Evolutionary conservation across 2,113 vertebrate genomes (phyloP), one percentile per base, ranked within the genome.

Genomic region (Monarcha castaneiventris): DNA sequence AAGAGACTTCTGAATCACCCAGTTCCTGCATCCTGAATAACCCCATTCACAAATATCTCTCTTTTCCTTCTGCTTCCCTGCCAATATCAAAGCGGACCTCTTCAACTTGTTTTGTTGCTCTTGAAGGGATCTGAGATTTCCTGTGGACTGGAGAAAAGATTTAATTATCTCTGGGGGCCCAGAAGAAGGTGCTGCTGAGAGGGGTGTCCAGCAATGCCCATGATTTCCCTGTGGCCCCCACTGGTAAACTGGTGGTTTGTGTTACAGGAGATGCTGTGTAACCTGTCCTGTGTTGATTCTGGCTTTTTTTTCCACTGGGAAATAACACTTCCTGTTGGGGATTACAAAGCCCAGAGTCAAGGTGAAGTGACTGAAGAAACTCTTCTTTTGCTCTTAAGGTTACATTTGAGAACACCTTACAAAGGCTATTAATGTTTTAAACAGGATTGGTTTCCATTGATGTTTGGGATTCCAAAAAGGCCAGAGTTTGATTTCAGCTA

Each of bases 401-500:
- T 90, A 32, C 48, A 37, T 78, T 93, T 90, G 33, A 32, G 41
- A 94, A 74, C 61, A 71, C 33, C 30, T 77, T 71, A 59, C 21
- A 82, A 49, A 88, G 20, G 9, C 49, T 61, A 4, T 71, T 59
- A 25, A 25, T 25, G 25, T 77, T 85, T 35, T 51, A 56, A 88
- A 79, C 79, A 25, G 26, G 66, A 58, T 79, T 2, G 1, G 15
- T 94, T 96, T 94, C 61, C 48, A 5, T 14, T 56, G 63, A 39
- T 66, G 55, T 59, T 86, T 71, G 25, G 87, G 90, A 74, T 94
- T 88, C 81, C 75, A 48, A 90, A 88, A 93, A 93, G 75, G 71
- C 76, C 75, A 69, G 67, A n/a, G n/a, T 93, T 93, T 91, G 84
- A 73, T 95, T 90, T 29, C 64, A 85, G 62, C 46, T 94, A 19